A percentile compares a stretch with the other conserved stretches of the same genome.
These are phyloP conservation scores for Leptatherina wallacei DNA, from an alignment of 2,797 vertebrate species.

Conservation along the genomic window DNA sequence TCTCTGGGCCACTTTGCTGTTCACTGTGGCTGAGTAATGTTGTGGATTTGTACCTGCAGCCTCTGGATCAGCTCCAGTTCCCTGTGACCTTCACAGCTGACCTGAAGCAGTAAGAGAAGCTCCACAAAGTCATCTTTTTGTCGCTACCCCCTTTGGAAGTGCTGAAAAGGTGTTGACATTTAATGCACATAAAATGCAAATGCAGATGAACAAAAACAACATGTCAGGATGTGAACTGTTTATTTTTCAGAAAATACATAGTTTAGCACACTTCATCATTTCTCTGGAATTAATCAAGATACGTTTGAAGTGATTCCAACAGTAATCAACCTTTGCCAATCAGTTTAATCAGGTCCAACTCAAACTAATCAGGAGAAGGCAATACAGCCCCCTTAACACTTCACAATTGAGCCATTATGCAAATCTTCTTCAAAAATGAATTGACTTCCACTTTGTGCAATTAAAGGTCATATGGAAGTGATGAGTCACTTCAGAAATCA, in stretches of 20 bases:
- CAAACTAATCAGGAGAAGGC: constrained; percentile 65
- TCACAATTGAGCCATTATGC: constrained; percentile 41
- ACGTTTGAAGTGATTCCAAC: constrained; percentile 59
- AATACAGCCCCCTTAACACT: constrained; percentile 31
- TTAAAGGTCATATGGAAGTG: constrained; percentile 76
- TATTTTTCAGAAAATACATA: constrained; percentile 54
- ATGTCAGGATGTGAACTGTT: constrained; percentile 58
- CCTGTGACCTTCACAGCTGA: not conserved
- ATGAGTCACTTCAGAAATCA: constrained; percentile 76
- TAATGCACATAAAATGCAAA: constrained; percentile 17
- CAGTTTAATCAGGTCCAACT: constrained; percentile 53
- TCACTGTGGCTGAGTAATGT: constrained; percentile 37
- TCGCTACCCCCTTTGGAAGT: constrained; percentile 12
- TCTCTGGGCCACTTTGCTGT: constrained; percentile 40
- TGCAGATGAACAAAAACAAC: constrained; percentile 45
- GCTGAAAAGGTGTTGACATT: constrained; percentile 26
- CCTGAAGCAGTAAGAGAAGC: constrained; percentile 8
- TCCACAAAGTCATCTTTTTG: constrained; percentile 8
- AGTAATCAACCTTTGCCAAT: constrained; percentile 67
- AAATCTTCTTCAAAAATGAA: constrained; percentile 52
- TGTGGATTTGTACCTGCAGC: constrained; percentile 15
- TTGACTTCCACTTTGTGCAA: constrained; percentile 51
- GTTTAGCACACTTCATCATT: constrained; percentile 45
- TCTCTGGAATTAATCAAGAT: constrained; percentile 67
- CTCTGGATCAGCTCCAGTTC: constrained; percentile 30